A percentile compares a stretch with the other conserved stretches of the same genome.
Evolutionary conservation across 2,888 invertebrate species (phyloP).

Genomic region (Ashinkailepas kermadecensis): DNA sequence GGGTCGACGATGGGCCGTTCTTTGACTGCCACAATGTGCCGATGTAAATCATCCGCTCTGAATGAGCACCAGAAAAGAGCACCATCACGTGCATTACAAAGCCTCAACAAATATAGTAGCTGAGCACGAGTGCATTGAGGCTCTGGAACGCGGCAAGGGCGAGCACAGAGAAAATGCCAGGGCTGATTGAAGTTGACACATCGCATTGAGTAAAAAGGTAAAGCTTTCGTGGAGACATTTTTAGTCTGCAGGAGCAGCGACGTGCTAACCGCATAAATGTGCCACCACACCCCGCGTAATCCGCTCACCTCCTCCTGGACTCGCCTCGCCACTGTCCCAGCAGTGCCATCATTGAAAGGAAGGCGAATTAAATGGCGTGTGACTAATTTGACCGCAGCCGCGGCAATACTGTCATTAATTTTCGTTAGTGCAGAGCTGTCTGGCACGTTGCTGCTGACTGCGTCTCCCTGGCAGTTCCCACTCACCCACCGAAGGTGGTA

Average conservation of each 20-base stretch:
- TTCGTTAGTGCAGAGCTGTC: no score
- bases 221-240: no score
- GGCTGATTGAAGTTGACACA: not conserved
- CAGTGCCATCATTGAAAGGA: not conserved
- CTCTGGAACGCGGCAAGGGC: not conserved
- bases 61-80: not conserved
- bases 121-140: not conserved
- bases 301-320: not conserved
- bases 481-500: no score
- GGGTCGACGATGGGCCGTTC: not conserved
- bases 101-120: not conserved
- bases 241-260: no score
- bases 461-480: no score
- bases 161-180: not conserved
- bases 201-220: no score
- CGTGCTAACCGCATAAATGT: no score
- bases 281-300: no score
- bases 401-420: not conserved
- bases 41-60: slow-evolving; percentile 8
- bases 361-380: not conserved
- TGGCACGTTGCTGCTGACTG: no score
- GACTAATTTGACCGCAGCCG: not conserved
- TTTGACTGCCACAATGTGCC: not conserved
- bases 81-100: not conserved
- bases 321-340: not conserved